A percentile compares a stretch with the other conserved stretches of the same genome.
Evolutionary conservation across 2,797 vertebrate species (phyloP).

Genomic region (Orientallactaga sibirica): DNA sequence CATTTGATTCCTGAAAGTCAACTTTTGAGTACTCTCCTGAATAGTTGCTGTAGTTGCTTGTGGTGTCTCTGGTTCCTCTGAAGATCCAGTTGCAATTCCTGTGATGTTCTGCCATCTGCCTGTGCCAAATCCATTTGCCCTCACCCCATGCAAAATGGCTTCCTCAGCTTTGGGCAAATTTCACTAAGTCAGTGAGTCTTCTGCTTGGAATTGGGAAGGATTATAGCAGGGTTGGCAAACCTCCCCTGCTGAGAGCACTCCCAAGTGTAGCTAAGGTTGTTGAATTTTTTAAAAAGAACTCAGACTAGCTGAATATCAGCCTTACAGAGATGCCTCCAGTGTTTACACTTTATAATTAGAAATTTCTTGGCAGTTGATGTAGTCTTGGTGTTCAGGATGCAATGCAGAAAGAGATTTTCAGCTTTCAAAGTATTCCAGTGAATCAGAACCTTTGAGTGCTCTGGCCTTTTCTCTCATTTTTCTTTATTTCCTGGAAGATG

Average conservation of each 20-base stretch:
- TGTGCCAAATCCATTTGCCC: conserved; percentile 28
- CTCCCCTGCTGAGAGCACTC: neutral
- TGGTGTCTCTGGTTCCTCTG: neutral
- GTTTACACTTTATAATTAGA: conserved; percentile 48
- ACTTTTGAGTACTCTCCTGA: neutral
- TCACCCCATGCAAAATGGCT: neutral
- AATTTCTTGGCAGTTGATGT: conserved; percentile 3
- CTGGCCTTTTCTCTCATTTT: neutral
- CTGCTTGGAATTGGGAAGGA: neutral
- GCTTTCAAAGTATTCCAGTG: neutral
- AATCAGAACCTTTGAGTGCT: neutral
- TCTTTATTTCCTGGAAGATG: neutral
- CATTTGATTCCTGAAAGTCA: conserved; percentile 24
- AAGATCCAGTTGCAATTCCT: conserved; percentile 34
- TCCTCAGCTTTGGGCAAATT: neutral
- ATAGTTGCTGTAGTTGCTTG: neutral
- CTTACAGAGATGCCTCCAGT: neutral
- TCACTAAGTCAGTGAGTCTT: neutral
- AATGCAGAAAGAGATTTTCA: neutral
- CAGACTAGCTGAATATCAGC: neutral
- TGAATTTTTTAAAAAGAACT: conserved; percentile 38
- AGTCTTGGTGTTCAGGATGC: neutral
- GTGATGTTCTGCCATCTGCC: neutral
- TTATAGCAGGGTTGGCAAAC: neutral
- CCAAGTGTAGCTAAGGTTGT: neutral